Percentiles rank a stretch among this genome's conserved stretches.
Evolutionary conservation across 2,888 invertebrate species (phyloP).

Genomic region (Cheilosia vernalis): DNA sequence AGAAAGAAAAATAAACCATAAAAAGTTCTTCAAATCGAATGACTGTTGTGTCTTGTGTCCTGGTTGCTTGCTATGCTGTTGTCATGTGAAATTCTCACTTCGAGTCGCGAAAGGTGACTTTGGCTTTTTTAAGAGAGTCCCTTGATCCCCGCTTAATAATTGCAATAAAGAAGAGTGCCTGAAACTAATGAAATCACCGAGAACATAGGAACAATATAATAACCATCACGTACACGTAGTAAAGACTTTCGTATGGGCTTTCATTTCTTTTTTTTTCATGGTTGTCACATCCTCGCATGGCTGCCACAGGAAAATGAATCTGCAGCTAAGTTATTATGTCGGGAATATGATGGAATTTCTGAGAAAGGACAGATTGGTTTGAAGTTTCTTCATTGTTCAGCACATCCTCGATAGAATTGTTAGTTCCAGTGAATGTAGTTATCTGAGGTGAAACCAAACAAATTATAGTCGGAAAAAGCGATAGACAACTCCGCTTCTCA

Average conservation of each 20-base stretch:
- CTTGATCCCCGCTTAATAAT: conserved; percentile 72
- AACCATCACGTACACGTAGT: not conserved
- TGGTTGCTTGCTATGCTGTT: conserved; percentile 25
- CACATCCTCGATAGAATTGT: no score
- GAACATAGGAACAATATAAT: not conserved
- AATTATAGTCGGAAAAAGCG: no score
- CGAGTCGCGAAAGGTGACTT: conserved; percentile 35
- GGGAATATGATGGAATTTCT: no score
- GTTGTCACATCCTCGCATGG: not conserved
- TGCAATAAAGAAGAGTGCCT: conserved; percentile 60
- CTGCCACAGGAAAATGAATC: not conserved
- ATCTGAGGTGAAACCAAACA: no score
- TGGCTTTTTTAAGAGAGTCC: conserved; percentile 56
- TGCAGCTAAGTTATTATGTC: no score
- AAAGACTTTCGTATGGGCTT: conserved; percentile 6
- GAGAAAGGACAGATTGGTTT: no score
- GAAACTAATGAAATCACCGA: conserved; percentile 55
- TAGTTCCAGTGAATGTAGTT: no score
- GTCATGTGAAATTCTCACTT: conserved; percentile 55
- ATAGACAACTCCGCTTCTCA: no score
- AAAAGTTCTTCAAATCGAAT: conserved; percentile 30
- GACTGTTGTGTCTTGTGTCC: conserved; percentile 6
- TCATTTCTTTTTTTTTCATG: not conserved
- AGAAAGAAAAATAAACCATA: conserved; percentile 35
- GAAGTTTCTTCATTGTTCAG: no score